Evolutionary conservation across 2,888 invertebrate species (phyloP), one percentile per base, ranked within the genome.

Genomic region (Sminthurinus aureus): DNA sequence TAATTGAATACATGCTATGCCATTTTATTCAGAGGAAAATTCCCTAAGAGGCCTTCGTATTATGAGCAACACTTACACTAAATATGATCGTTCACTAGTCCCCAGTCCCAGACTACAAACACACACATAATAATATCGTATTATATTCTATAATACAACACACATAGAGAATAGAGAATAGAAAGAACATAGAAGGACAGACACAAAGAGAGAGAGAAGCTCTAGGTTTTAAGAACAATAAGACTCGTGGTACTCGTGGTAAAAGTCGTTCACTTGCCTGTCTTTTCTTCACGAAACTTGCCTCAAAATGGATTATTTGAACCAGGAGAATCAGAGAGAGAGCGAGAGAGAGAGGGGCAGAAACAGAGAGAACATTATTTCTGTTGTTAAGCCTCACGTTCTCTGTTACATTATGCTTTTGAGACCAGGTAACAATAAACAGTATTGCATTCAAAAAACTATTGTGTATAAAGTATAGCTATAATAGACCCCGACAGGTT

Each of bases 241-340:
- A 69, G 51, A 67, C 79, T 51, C 79, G 79, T 79, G 79, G 79
- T 79, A 79, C 79, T 51, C 79, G 79, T 79, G 79, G 79, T 79
- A 79, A 79, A 79, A 79, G 79, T 71, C 79, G 79, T 79, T 79
- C 79, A 26, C 79, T 79, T 51, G 50, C 22, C 79, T 38, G 67
- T 67, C 79, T 71, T 79, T 79, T 79, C 79, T 79, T 79, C 79
- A 79, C 67, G 67, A 79, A 79, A 79, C 20, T 69, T 79, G 66
- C 79, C 79, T 79, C 79, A 79, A 79, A 67, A 79, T 66, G 79
- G 38, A 79, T 79, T 79, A 69, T 69, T 50, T 69, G 66, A 79
- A 79, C 69, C 77, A 9, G 58, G 77, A 77, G 77, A 38, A 6
- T 4, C 38, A 38, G 38, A 38, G 38, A 38, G 3, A 38, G 38